Conservation (phyloP, 2,113 vertebrate species). For the Acinonyx jubatus region DNA sequence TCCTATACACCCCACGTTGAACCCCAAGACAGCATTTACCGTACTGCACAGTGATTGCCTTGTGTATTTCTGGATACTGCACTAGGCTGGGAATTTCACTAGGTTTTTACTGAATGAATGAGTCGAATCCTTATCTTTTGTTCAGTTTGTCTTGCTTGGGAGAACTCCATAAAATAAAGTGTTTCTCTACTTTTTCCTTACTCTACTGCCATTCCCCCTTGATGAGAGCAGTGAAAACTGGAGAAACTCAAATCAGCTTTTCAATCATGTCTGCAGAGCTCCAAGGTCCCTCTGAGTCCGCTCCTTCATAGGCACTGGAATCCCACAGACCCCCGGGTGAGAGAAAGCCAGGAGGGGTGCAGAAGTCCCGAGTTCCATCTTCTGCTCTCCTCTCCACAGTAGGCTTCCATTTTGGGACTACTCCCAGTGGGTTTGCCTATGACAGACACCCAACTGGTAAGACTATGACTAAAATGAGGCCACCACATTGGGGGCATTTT, state of each 20-base stretch:
- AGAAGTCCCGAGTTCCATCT: neutral
- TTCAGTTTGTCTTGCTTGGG: neutral
- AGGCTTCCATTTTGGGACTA: neutral
- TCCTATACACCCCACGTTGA: neutral
- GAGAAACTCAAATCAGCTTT: neutral
- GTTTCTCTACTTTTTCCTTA: neutral
- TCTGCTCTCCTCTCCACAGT: neutral
- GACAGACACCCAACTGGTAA: rapidly evolving
- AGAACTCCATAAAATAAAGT: neutral
- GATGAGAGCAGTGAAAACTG: neutral
- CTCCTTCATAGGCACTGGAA: neutral
- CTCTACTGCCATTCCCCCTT: neutral
- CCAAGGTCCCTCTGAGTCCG: neutral
- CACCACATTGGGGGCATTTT: neutral
- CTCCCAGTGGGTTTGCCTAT: neutral
- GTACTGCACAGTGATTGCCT: neutral
- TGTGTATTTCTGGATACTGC: neutral
- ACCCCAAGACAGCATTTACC: neutral
- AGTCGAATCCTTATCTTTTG: neutral
- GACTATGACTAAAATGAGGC: neutral
- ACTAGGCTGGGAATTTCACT: neutral
- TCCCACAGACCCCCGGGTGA: neutral
- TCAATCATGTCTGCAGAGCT: neutral
- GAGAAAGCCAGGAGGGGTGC: too few relatives aligned
- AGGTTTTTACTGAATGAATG: neutral